A percentile compares a stretch with the other conserved stretches of the same genome.
Evolutionary conservation across 1,140 invertebrate species (phyloP).

Genomic region (Samia ricini): DNA sequence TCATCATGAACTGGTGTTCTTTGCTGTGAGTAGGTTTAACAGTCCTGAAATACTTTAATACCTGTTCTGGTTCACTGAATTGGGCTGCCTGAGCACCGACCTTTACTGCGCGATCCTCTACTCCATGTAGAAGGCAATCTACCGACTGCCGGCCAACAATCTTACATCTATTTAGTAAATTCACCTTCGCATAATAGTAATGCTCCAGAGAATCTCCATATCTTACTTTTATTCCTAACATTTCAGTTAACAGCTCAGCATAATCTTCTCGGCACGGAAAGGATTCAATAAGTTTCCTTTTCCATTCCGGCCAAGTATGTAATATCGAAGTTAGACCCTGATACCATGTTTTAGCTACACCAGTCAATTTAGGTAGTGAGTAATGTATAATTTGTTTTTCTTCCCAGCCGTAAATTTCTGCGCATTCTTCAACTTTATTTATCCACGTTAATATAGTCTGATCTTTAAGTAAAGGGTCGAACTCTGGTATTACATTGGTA

Average conservation of each 20-base stretch:
- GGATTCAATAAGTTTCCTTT: neutral
- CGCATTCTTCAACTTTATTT: conserved; percentile 19
- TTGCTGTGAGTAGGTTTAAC: too few species aligned
- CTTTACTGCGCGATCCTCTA: too few species aligned
- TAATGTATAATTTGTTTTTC: conserved; percentile 22
- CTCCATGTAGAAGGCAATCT: too few species aligned
- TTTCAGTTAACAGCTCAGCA: neutral
- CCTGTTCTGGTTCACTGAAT: too few species aligned
- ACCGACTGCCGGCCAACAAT: too few species aligned
- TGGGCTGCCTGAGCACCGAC: too few species aligned
- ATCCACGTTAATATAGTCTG: conserved; percentile 16
- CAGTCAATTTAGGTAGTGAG: conserved; percentile 15
- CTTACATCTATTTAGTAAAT: too few species aligned
- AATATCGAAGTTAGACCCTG: neutral
- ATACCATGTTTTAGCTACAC: conserved; percentile 7
- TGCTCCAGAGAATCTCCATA: too few species aligned
- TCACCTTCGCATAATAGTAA: too few species aligned
- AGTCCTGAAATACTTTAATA: too few species aligned
- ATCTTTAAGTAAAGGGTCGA: conserved; percentile 13
- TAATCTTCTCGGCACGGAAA: neutral
- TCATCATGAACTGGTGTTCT: too few species aligned
- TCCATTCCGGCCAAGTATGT: neutral
- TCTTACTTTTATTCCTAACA: too few species aligned
- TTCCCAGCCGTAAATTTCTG: conserved; percentile 14
- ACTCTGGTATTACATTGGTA: conserved; percentile 22